These are phyloP conservation scores for Drosophila barbarae DNA, from an alignment of 2,888 invertebrate genomes.

Conservation along the genomic window DNA sequence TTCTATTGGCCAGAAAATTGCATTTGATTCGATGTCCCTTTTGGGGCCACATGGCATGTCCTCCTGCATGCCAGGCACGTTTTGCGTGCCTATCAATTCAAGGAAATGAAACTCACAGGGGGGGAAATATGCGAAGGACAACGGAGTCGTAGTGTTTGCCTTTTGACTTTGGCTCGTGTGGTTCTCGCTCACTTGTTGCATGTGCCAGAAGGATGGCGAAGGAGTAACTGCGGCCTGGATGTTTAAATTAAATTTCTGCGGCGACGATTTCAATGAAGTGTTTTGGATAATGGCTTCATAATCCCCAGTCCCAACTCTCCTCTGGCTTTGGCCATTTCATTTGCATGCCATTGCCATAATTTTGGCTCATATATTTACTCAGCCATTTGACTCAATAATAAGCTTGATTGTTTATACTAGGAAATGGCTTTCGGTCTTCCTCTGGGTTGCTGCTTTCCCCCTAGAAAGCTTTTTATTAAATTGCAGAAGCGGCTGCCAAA, in stretches of 20 bases:
- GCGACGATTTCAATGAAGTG: constrained; percentile 50
- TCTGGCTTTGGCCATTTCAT: constrained; percentile 65
- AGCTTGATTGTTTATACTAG: constrained; percentile 64
- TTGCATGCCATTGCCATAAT: constrained; percentile 79
- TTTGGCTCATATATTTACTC: constrained; percentile 72
- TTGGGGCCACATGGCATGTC: constrained; percentile 34
- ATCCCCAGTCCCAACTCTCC: constrained; percentile 32
- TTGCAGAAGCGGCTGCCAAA: constrained; percentile 69
- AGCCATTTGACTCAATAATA: constrained; percentile 70
- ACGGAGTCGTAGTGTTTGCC: constrained; percentile 47
- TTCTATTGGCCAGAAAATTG: constrained; percentile 72
- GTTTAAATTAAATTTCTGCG: constrained; percentile 63
- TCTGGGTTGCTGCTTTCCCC: neutral
- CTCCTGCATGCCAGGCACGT: constrained; percentile 66
- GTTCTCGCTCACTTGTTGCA: constrained; percentile 56
- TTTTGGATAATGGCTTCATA: constrained; percentile 46
- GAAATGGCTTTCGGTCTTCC: constrained; percentile 11
- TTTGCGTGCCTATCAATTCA: constrained; percentile 58
- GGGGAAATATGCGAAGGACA: constrained; percentile 46
- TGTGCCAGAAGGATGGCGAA: constrained; percentile 44
- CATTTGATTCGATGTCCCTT: constrained; percentile 63
- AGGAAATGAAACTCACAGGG: constrained; percentile 13
- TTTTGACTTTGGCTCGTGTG: constrained; percentile 19
- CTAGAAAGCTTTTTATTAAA: constrained; percentile 74
- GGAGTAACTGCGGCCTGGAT: constrained; percentile 33